Evolutionary conservation across 1,140 invertebrate species (phyloP).

Genomic region (Stegodyphus dumicola): DNA sequence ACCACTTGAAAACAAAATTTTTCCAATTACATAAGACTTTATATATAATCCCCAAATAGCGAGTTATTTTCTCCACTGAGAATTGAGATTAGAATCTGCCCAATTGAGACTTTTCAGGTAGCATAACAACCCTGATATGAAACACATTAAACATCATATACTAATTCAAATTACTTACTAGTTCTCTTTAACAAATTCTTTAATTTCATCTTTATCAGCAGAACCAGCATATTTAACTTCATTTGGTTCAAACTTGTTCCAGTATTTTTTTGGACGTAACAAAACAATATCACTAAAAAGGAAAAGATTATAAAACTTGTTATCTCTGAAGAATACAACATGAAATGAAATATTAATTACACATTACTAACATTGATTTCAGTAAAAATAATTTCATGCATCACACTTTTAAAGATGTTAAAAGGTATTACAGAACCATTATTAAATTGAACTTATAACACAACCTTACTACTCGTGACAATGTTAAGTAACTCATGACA

Average conservation of each 20-base stretch:
- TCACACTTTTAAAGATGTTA: not conserved
- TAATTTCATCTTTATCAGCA: conserved; percentile 75
- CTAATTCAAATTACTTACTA: conserved; percentile 76
- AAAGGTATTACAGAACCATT: not conserved
- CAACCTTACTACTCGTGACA: no score
- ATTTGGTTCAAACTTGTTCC: conserved; percentile 92
- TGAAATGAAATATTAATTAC: not conserved
- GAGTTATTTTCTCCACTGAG: no score
- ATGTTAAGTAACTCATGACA: no score
- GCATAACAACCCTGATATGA: no score
- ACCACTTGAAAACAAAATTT: no score
- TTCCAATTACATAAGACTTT: no score
- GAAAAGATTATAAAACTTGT: conserved; percentile 21
- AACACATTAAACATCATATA: no score
- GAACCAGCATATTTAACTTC: conserved; percentile 79
- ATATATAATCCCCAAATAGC: no score
- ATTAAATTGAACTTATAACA: no score
- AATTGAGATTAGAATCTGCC: no score
- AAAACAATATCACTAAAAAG: conserved; percentile 85
- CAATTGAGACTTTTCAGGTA: no score
- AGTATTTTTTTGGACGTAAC: conserved; percentile 86
- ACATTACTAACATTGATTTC: not conserved
- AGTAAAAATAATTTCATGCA: not conserved
- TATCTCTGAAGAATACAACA: no score
- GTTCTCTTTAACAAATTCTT: conserved; percentile 84